Conservation (phyloP, 2,797 vertebrate species). For the Coluber constrictor region DNA sequence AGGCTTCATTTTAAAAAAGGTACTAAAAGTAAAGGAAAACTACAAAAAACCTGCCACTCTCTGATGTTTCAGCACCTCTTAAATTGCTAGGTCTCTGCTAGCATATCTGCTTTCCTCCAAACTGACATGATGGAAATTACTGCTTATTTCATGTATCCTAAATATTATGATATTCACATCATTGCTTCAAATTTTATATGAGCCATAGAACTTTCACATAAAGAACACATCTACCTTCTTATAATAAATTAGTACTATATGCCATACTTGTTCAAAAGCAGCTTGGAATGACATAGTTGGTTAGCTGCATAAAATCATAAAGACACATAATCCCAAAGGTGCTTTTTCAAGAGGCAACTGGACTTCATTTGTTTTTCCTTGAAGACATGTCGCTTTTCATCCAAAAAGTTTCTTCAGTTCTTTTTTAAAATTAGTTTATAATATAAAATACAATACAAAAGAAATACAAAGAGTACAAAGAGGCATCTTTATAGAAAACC, state of each 20-base stretch:
- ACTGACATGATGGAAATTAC: not conserved
- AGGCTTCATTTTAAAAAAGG: not conserved
- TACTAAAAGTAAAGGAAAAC: not conserved
- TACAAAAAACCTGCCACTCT: not conserved
- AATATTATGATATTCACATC: not conserved
- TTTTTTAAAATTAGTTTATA: not conserved
- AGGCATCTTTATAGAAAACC: not conserved
- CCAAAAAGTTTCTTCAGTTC: not conserved
- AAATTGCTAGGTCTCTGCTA: not conserved
- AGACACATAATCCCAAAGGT: not conserved
- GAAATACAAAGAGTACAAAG: not conserved
- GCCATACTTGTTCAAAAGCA: not conserved
- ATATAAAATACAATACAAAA: no score
- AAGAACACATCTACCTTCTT: not conserved
- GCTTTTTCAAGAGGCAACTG: not conserved
- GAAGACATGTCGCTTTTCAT: not conserved
- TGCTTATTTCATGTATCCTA: not conserved
- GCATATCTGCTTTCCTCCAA: not conserved
- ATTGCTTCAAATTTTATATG: not conserved
- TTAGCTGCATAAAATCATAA: not conserved
- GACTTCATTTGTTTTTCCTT: not conserved
- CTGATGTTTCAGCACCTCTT: not conserved
- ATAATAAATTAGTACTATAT: not conserved
- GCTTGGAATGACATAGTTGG: not conserved
- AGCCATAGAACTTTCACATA: not conserved